Evolutionary conservation across 64 coral and sea anemone species (phyloP), one percentile per base, ranked within the genome.

Genomic region (Dendrophyllia cribrosa): DNA sequence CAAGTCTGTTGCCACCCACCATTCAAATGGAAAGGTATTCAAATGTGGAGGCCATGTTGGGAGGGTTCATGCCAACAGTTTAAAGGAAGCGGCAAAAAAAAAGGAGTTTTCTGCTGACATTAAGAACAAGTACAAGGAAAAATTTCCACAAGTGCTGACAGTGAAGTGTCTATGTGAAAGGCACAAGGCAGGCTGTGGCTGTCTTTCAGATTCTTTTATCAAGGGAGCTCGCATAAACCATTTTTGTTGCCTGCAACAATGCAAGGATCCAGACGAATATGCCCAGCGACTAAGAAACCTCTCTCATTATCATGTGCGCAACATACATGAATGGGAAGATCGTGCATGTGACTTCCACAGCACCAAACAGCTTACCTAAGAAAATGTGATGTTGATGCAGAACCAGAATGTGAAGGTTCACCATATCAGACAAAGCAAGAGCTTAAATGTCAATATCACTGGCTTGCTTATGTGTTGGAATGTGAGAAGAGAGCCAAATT

Each of bases 31-130:
- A 20, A 55, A 71, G 10, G 82, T 91, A 3, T 72, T 20, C 62
- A 89, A 94, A 46, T 85, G 92, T 85, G 77, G 86, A 51, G 87
- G 78, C 4, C 92, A 94, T 94, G 86, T 94, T 46, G 92, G 87
- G 0, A 50, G 78, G 11, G 19, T 66, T 17, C 79, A 90, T 58
- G n/a, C 22, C 21, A 95, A 95, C 19, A 15, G 83, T 9, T 19
- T 83, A 1, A 95, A 95, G 59, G 72, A 95, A 15, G 51, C 66
- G 7, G 88, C 79, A 5, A 95, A 95, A 26, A 56, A 85, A 48
- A 95, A 95, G 52, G 87, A 69, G 19, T 95, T 90, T 61, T 67
- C 16, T 2, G 34, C 12, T 12, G 93, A 34, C 23, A 11, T 77
- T 13, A 77, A 76, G 11, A 25, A 9, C 16, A 89, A 75, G 26